These are phyloP conservation scores for Salpingus planirostris DNA, from an alignment of 2,888 invertebrate genomes.

Conservation along the genomic window DNA sequence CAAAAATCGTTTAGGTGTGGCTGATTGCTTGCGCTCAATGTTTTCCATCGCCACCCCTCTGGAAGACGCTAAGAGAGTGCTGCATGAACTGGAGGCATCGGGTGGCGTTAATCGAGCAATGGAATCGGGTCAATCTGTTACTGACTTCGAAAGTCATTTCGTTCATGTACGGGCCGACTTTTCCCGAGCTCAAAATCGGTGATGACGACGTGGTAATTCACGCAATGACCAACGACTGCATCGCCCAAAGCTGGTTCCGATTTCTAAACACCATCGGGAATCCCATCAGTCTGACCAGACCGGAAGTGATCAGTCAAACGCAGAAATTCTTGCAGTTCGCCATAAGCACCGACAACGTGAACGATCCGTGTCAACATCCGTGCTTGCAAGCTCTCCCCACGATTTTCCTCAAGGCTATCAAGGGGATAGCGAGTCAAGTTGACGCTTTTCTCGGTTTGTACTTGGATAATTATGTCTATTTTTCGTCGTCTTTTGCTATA, in stretches of 20 bases:
- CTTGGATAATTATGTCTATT: constrained; percentile 1
- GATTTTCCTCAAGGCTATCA: constrained; percentile 90
- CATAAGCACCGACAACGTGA: constrained; percentile 59
- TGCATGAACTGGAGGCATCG: constrained; percentile 93
- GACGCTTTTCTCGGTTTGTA: constrained; percentile 88
- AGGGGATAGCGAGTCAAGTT: constrained; percentile 85
- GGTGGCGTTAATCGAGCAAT: constrained; percentile 84
- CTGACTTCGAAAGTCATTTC: constrained; percentile 75
- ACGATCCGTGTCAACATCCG: constrained; percentile 88
- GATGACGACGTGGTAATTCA: constrained; percentile 83
- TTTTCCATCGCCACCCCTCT: constrained; percentile 90
- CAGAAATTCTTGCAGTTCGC: constrained; percentile 76
- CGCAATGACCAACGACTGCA: constrained; percentile 80
- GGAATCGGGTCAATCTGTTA: constrained; percentile 88
- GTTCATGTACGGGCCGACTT: constrained; percentile 82
- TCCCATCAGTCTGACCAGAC: constrained; percentile 85
- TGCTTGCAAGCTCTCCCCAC: constrained; percentile 74
- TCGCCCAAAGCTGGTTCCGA: constrained; percentile 94
- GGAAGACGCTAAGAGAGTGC: constrained; percentile 90
- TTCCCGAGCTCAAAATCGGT: constrained; percentile 75
- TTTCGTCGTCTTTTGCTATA: too few species aligned
- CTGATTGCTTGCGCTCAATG: constrained; percentile 65
- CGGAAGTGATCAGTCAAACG: constrained; percentile 61
- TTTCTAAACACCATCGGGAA: constrained; percentile 90
- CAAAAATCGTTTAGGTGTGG: constrained; percentile 53